Evolutionary conservation across 2,797 vertebrate species (phyloP).

Genomic region (Molossus molossus): DNA sequence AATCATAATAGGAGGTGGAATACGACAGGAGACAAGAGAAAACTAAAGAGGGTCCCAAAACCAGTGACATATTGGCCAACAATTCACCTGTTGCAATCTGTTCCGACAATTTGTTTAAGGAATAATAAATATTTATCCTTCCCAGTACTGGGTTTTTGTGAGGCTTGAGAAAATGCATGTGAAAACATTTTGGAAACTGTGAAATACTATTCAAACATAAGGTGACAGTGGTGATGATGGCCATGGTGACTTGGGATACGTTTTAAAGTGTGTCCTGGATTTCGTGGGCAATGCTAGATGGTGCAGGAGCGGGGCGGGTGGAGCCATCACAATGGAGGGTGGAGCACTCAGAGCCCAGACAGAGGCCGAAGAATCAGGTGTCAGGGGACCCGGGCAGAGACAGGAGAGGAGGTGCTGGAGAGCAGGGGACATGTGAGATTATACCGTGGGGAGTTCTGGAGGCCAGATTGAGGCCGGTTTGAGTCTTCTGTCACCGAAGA

Average conservation of each 20-base stretch:
- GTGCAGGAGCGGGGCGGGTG: background rate
- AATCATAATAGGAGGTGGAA: background rate
- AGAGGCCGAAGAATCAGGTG: background rate
- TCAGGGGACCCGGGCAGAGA: background rate
- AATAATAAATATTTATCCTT: background rate
- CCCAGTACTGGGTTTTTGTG: background rate
- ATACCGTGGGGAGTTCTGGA: background rate
- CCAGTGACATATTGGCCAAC: background rate
- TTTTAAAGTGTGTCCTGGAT: constrained; percentile 13
- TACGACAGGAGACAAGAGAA: background rate
- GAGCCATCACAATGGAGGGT: background rate
- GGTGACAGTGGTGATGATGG: background rate
- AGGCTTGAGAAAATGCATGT: background rate
- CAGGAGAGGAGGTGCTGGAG: background rate
- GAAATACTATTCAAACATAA: constrained; percentile 37
- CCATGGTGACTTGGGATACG: background rate
- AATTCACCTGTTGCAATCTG: background rate
- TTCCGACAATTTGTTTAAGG: background rate
- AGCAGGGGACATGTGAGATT: background rate
- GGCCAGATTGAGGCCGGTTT: background rate
- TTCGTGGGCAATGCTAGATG: background rate
- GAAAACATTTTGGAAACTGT: constrained; percentile 1
- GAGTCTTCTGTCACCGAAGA: background rate
- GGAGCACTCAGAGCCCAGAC: background rate
- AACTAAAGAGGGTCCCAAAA: background rate